Evolutionary conservation across 2,888 invertebrate genomes (phyloP).

Genomic region (Metallyticus violacea): DNA sequence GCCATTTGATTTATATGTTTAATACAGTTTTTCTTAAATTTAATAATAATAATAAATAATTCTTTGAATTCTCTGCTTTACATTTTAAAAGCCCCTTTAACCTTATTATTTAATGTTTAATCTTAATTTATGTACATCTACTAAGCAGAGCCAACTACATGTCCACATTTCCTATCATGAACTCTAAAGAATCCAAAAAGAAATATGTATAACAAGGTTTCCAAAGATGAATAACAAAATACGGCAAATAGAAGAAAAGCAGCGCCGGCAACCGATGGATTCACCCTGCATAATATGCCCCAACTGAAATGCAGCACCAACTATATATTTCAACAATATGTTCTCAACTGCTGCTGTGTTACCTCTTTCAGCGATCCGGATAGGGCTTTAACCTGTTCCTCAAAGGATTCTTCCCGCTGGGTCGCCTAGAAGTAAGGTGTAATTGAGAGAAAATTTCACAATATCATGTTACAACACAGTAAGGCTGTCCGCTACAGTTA

Average conservation of each 20-base stretch:
- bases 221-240: constrained; percentile 7
- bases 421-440: constrained; percentile 64
- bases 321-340: not conserved
- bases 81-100: not conserved
- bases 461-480: constrained; percentile 6
- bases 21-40: too few relatives aligned
- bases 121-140: not conserved
- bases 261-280: constrained; percentile 9
- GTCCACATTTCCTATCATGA: constrained; percentile 5
- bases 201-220: not conserved
- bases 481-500: not conserved
- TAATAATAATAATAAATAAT: too few relatives aligned
- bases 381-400: constrained; percentile 85
- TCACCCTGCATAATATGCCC: not conserved
- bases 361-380: constrained; percentile 92
- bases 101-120: not conserved
- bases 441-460: constrained; percentile 27
- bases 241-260: constrained; percentile 17
- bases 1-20: too few relatives aligned
- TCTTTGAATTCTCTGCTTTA: too few relatives aligned
- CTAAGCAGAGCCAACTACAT: not conserved
- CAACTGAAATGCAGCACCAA: constrained; percentile 12
- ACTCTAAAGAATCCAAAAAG: not conserved
- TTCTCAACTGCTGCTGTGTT: constrained; percentile 44
- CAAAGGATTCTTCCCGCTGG: constrained; percentile 92